A percentile compares a stretch with the other conserved stretches of the same genome.
phyloP scores from a whole-genome alignment of 2,113 vertebrate genomes.

The Alosa alosa region DNA sequence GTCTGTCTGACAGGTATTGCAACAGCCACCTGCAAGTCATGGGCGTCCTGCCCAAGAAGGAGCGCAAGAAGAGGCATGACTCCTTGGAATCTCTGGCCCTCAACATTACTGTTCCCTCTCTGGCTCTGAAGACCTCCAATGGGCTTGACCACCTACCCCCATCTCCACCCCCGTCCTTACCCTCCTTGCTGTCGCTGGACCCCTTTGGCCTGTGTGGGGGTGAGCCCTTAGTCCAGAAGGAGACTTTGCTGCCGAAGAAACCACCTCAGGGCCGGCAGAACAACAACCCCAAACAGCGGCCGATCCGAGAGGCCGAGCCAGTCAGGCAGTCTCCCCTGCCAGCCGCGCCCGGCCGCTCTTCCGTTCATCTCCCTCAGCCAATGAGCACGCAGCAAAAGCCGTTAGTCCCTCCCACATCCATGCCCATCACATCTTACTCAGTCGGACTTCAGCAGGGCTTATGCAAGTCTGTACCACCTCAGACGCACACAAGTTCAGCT shows the following conservation, averaged over 20 bases:
- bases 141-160: constrained; percentile 79
- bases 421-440: constrained; percentile 50
- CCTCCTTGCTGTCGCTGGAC: constrained; percentile 78
- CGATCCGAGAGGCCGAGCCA: background rate
- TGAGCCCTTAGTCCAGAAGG: constrained; percentile 64
- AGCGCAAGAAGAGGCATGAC: constrained; percentile 91
- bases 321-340: background rate
- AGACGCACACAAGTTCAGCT: constrained; percentile 73
- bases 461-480: constrained; percentile 81
- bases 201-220: constrained; percentile 81
- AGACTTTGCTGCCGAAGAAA: constrained; percentile 76
- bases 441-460: constrained; percentile 66
- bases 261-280: constrained; percentile 76
- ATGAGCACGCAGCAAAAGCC: constrained; percentile 1
- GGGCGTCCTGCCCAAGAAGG: constrained; percentile 91
- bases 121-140: constrained; percentile 84
- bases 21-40: constrained; percentile 91
- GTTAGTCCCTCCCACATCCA: background rate
- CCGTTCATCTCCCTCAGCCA: background rate
- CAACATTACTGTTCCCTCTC: constrained; percentile 80
- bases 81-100: constrained; percentile 81
- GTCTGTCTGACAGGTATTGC: constrained; percentile 78
- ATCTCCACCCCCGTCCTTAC: constrained; percentile 72
- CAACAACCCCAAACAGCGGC: constrained; percentile 76
- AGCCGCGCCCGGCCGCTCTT: background rate